Percentiles rank a stretch among this genome's conserved stretches.
Evolutionary conservation across 2,888 invertebrate genomes (phyloP).

Genomic region (Pristionchus japonicus): DNA sequence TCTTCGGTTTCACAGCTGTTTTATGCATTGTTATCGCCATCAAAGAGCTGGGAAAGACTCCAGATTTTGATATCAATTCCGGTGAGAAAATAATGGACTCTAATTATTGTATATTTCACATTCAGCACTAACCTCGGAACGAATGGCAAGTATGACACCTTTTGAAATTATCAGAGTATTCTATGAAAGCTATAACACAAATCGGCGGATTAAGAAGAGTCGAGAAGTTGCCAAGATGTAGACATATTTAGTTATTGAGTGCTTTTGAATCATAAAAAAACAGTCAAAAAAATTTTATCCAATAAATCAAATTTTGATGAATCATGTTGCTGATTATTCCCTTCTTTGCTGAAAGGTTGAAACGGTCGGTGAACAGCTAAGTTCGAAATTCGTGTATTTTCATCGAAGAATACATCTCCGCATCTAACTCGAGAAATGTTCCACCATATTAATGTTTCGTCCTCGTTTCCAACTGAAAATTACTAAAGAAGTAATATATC

Average conservation of each 20-base stretch:
- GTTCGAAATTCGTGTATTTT: no score
- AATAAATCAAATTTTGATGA: neutral
- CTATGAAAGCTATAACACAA: neutral
- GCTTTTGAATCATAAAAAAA: no score
- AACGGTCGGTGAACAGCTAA: no score
- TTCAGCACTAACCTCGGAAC: neutral
- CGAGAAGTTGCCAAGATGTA: neutral
- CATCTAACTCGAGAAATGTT: no score
- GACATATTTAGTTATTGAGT: neutral
- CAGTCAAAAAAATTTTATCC: neutral
- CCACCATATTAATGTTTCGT: no score
- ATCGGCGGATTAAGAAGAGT: neutral
- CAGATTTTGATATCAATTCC: conserved; percentile 2
- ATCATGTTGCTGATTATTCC: no score
- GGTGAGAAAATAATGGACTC: neutral
- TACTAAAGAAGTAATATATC: no score
- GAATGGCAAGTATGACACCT: neutral
- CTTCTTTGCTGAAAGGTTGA: no score
- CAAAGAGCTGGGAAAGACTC: neutral
- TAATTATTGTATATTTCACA: neutral
- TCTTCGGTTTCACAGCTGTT: conserved; percentile 33
- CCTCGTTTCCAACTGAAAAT: no score
- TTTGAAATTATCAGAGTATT: neutral
- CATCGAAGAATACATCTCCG: no score
- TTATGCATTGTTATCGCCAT: conserved; percentile 31